These are phyloP conservation scores for Melanotaenia duboulayi DNA, from an alignment of 2,113 vertebrate genomes.

Conservation along the genomic window DNA sequence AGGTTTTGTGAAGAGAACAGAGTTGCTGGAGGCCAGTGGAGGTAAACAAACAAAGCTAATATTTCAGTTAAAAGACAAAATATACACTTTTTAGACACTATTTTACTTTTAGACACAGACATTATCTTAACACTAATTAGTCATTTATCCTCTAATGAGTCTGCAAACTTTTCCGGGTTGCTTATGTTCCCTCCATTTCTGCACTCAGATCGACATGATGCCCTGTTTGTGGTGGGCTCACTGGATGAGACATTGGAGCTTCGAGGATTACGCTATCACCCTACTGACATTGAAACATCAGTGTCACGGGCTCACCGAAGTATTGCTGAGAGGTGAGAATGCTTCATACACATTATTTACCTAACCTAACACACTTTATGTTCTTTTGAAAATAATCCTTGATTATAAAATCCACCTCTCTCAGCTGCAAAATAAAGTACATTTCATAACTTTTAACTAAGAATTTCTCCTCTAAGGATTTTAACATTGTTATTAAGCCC, in stretches of 20 bases:
- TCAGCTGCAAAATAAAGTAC: background rate
- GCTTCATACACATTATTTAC: background rate
- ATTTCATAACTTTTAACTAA: background rate
- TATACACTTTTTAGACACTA: background rate
- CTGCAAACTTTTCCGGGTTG: background rate
- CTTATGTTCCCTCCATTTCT: slow-evolving; percentile 8
- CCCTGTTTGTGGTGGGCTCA: slow-evolving; percentile 94
- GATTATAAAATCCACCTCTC: background rate
- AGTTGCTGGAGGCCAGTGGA: slow-evolving; percentile 93
- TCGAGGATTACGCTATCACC: slow-evolving; percentile 94
- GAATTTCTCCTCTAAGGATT: background rate
- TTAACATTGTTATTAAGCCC: background rate
- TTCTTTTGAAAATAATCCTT: background rate
- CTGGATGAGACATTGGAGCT: slow-evolving; percentile 96
- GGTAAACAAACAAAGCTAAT: slow-evolving; percentile 74
- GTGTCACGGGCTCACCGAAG: slow-evolving; percentile 95
- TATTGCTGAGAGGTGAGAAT: slow-evolving; percentile 96
- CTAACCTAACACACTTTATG: background rate
- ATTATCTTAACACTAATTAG: background rate
- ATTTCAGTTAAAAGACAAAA: background rate
- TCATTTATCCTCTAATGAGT: background rate
- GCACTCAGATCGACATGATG: slow-evolving; percentile 93
- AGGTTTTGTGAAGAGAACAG: slow-evolving; percentile 94
- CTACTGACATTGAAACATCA: slow-evolving; percentile 95
- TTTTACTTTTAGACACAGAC: no score